Evolutionary conservation across 2,888 invertebrate species (phyloP).

Genomic region (Noctua janthe): DNA sequence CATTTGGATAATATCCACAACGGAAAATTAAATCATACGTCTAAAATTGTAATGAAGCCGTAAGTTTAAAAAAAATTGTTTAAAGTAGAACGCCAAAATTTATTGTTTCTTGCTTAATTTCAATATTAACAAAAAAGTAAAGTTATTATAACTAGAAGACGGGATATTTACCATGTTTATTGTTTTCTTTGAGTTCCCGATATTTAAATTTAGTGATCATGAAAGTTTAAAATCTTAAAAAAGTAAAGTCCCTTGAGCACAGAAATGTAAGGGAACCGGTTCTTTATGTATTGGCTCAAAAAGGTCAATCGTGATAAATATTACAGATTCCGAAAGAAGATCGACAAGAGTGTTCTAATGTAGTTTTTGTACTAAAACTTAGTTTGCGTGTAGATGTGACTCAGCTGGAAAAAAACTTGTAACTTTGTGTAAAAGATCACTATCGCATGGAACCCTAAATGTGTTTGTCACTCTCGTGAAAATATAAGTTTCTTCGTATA

Average conservation of each 20-base stretch:
- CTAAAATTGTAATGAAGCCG: not conserved
- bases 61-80: not conserved
- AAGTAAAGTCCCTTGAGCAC: not conserved
- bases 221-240: too few relatives aligned
- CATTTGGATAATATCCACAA: constrained; percentile 12
- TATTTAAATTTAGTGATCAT: too few relatives aligned
- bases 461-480: constrained; percentile 48
- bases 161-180: too few relatives aligned
- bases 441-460: constrained; percentile 48
- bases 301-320: constrained; percentile 7
- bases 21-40: constrained; percentile 4
- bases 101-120: not conserved
- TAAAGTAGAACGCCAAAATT: not conserved
- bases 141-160: too few relatives aligned
- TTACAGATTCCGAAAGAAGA: constrained; percentile 23
- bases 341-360: constrained; percentile 27
- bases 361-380: constrained; percentile 32
- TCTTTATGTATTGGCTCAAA: not conserved
- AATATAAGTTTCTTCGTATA: constrained; percentile 46
- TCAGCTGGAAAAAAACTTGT: constrained; percentile 49
- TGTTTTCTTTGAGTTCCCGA: too few relatives aligned
- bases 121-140: not conserved
- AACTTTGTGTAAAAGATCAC: constrained; percentile 47
- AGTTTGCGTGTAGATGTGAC: constrained; percentile 38
- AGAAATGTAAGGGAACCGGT: not conserved